A percentile compares a stretch with the other conserved stretches of the same genome.
These are phyloP conservation scores for Gobiocypris rarus DNA, from an alignment of 2,113 vertebrate species.

Conservation along the genomic window DNA sequence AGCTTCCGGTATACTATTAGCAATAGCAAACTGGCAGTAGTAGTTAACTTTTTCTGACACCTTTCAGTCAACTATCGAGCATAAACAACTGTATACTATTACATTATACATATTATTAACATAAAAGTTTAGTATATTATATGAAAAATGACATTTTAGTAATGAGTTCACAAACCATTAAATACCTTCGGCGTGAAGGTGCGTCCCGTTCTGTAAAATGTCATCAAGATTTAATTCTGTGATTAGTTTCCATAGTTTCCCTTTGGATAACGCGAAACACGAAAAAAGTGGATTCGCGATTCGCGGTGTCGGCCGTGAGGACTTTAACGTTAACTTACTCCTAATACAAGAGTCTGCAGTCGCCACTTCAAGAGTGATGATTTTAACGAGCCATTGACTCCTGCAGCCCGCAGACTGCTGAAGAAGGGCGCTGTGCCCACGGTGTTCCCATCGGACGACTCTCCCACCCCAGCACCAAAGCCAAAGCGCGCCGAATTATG, in stretches of 20 bases:
- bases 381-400: not conserved
- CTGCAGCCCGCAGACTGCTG: not conserved
- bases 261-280: not conserved
- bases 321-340: not conserved
- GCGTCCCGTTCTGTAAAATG: conserved; percentile 23
- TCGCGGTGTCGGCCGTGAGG: not conserved
- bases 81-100: not conserved
- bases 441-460: not conserved
- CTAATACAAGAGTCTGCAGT: not conserved
- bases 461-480: not conserved
- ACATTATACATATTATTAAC: not conserved
- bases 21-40: not conserved
- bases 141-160: not conserved
- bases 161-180: not conserved
- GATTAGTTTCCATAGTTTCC: conserved; percentile 36
- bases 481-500: not conserved
- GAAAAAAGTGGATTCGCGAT: not conserved
- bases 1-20: not conserved
- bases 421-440: conserved; percentile 29
- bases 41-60: not conserved
- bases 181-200: conserved; percentile 1
- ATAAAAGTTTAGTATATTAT: not conserved
- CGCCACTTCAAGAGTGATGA: conserved; percentile 22
- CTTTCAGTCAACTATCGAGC: not conserved
- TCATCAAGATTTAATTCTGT: conserved; percentile 27